Conservation (phyloP, 2,113 vertebrate species). For the Dissostichus mawsoni region DNA sequence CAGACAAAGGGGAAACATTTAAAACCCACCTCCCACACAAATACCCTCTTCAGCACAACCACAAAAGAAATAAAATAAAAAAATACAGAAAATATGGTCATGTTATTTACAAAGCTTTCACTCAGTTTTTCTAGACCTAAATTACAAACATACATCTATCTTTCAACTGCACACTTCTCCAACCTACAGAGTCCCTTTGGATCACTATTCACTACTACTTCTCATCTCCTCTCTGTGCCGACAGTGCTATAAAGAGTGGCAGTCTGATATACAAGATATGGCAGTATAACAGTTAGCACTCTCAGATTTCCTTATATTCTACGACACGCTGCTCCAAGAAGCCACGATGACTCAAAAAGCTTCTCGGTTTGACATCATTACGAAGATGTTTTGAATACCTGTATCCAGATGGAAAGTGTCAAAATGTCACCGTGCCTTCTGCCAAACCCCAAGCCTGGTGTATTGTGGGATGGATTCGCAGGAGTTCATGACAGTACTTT, state of each 20-base stretch:
- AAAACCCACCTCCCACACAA: conserved; percentile 73
- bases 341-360: conserved; percentile 16
- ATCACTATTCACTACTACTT: conserved; percentile 59
- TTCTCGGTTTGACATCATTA: conserved; percentile 46
- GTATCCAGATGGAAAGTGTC: conserved; percentile 45
- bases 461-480: conserved; percentile 27
- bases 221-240: conserved; percentile 41
- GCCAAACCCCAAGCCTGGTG: conserved; percentile 20
- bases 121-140: conserved; percentile 67
- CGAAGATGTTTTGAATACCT: conserved; percentile 45
- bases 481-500: conserved; percentile 35
- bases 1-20: conserved; percentile 70
- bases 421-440: conserved; percentile 21
- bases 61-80: conserved; percentile 46
- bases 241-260: conserved; percentile 46
- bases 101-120: conserved; percentile 80
- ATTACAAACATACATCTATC: conserved; percentile 75
- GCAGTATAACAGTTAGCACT: conserved; percentile 35
- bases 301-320: conserved; percentile 25
- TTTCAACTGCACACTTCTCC: conserved; percentile 66
- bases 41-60: conserved; percentile 77
- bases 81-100: conserved; percentile 58
- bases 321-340: conserved; percentile 41
- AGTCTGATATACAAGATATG: conserved; percentile 47
- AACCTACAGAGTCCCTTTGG: conserved; percentile 80